Evolutionary conservation across 1,140 invertebrate genomes (phyloP).

Genomic region (Scaptomyza pallida): DNA sequence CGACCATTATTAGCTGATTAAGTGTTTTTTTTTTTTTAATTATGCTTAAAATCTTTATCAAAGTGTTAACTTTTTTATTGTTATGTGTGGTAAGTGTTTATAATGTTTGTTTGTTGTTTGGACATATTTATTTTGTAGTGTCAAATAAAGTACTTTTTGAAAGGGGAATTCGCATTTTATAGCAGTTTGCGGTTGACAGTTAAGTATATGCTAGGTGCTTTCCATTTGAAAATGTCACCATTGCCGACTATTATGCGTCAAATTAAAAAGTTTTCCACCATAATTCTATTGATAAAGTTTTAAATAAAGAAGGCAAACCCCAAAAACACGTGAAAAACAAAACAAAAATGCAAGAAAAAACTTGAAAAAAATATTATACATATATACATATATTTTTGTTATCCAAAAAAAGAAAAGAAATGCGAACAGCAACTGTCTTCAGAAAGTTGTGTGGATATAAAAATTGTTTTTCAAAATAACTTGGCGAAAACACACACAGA

Average conservation of each 20-base stretch:
- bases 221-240: conserved; percentile 36
- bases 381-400: too few species aligned
- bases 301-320: conserved; percentile 25
- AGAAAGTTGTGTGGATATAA: conserved; percentile 43
- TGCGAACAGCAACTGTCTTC: conserved; percentile 3
- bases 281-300: conserved; percentile 83
- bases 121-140: conserved; percentile 49
- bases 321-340: conserved; percentile 4
- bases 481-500: conserved; percentile 19
- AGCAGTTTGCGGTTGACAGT: conserved; percentile 4
- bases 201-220: conserved; percentile 5
- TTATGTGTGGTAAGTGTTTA: background rate
- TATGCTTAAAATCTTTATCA: background rate
- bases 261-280: conserved; percentile 80
- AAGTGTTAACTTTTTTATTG: background rate
- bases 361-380: background rate
- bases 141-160: conserved; percentile 38
- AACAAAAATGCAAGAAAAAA: background rate
- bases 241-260: conserved; percentile 68
- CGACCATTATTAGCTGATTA: background rate
- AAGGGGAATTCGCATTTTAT: background rate
- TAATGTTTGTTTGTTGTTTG: conserved; percentile 9
- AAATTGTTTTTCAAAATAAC: conserved; percentile 46
- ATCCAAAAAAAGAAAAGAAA: conserved; percentile 27
- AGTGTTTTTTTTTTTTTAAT: background rate